These are phyloP conservation scores for Lysandra bellargus DNA, from an alignment of 2,888 invertebrate species.

Conservation along the genomic window DNA sequence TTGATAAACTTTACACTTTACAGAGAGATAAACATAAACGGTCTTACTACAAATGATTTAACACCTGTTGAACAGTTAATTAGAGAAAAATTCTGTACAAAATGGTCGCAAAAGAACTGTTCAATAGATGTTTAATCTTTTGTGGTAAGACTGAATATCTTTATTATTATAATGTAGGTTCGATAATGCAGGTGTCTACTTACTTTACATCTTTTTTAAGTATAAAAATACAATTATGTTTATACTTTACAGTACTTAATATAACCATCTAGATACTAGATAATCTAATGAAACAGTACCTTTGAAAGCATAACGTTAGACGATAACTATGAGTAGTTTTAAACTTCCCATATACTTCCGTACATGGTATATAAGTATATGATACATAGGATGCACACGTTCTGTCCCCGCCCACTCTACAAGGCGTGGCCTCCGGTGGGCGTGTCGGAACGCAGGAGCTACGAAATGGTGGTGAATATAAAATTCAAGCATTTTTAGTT, in stretches of 20 bases:
- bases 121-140: no score
- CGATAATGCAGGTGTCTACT: no score
- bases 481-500: background rate
- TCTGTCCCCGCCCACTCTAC: constrained; percentile 52
- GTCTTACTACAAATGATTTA: no score
- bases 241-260: background rate
- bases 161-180: no score
- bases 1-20: no score
- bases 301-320: constrained; percentile 9
- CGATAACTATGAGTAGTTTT: constrained; percentile 23
- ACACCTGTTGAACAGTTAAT: no score
- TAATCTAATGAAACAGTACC: background rate
- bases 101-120: no score
- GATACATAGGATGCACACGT: constrained; percentile 42
- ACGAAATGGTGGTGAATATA: constrained; percentile 43
- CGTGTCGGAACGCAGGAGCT: constrained; percentile 49
- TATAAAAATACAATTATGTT: background rate
- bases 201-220: background rate
- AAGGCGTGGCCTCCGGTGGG: constrained; percentile 54
- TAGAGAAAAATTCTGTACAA: no score
- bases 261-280: background rate
- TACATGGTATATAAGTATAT: constrained; percentile 30
- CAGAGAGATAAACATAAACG: no score
- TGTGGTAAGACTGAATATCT: no score
- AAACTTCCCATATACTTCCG: constrained; percentile 31